These are phyloP conservation scores for Drosophila yooni DNA, from an alignment of 2,888 invertebrate genomes.

Conservation along the genomic window DNA sequence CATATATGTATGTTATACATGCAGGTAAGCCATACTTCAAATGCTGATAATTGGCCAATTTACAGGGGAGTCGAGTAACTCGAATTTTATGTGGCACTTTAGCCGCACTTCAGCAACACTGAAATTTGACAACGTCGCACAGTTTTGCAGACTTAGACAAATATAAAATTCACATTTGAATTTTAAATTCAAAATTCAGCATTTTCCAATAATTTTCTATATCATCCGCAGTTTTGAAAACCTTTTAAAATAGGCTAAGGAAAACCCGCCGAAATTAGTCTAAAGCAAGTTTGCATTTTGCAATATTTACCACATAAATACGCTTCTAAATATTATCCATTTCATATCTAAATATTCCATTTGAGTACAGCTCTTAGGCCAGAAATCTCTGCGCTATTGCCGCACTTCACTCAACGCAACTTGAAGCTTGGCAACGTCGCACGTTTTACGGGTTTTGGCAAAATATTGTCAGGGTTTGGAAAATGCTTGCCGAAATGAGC, in stretches of 20 bases:
- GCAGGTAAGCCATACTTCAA: slow-evolving; percentile 77
- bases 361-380: neutral
- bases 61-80: slow-evolving; percentile 46
- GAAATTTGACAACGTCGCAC: slow-evolving; percentile 53
- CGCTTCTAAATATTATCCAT: neutral
- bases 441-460: neutral
- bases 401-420: neutral
- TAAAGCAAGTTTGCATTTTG: neutral
- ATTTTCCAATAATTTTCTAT: neutral
- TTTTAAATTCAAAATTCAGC: neutral
- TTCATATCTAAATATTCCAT: neutral
- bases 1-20: neutral
- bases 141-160: neutral
- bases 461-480: slow-evolving; percentile 58
- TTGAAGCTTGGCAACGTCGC: slow-evolving; percentile 18
- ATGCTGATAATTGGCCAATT: slow-evolving; percentile 82
- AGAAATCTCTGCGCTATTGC: slow-evolving; percentile 6
- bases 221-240: neutral
- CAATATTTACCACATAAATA: neutral
- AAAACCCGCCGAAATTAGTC: neutral
- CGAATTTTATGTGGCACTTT: slow-evolving; percentile 17
- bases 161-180: fast-evolving
- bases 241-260: neutral
- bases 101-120: slow-evolving; percentile 38
- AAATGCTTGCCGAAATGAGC: slow-evolving; percentile 22